phyloP scores from a whole-genome alignment of 2,888 invertebrate species.

The Trachelus iudaicus region DNA sequence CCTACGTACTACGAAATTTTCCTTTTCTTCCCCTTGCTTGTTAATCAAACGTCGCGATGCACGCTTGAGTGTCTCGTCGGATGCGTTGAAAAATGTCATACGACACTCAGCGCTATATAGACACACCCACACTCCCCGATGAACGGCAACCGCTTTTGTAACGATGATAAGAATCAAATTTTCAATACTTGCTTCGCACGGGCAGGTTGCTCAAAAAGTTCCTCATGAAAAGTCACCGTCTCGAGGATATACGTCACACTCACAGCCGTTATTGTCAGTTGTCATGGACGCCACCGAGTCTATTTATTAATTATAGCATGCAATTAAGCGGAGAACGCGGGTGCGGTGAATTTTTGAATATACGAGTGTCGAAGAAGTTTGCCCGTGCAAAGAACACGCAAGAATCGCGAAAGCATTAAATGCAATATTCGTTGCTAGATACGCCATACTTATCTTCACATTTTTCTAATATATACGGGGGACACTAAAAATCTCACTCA shows the following conservation, averaged over 20 bases:
- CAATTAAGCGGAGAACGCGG: not conserved
- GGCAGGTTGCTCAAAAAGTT: conserved; percentile 20
- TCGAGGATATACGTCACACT: conserved; percentile 27
- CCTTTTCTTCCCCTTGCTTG: conserved; percentile 20
- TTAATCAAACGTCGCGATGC: not conserved
- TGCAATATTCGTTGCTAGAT: conserved; percentile 2
- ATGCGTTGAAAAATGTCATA: not conserved
- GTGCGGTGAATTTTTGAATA: not conserved
- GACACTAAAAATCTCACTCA: conserved; percentile 3
- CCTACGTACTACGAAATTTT: conserved; percentile 11
- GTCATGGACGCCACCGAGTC: conserved; percentile 52
- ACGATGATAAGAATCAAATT: not conserved
- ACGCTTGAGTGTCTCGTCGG: not conserved
- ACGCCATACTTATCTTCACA: not conserved
- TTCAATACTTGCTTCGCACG: conserved; percentile 12
- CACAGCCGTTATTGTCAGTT: conserved; percentile 57
- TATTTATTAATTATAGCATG: conserved; percentile 2
- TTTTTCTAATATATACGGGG: not conserved
- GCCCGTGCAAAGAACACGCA: not conserved
- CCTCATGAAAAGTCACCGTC: conserved; percentile 2
- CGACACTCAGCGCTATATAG: not conserved
- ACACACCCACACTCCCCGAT: not conserved
- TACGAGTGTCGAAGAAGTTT: not conserved
- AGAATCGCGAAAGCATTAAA: not conserved
- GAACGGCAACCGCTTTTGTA: not conserved